These are phyloP conservation scores for Halocaridina rubra DNA, from an alignment of 2,888 invertebrate genomes.

Conservation along the genomic window DNA sequence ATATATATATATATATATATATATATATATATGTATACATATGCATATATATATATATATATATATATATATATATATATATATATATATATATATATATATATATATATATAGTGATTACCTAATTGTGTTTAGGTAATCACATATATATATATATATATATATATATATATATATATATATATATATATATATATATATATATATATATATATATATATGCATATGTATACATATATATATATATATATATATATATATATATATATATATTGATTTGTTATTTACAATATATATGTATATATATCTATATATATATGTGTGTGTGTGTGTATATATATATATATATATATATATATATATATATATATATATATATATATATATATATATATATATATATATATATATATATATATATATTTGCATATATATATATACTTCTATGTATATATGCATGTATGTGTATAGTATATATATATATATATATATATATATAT, in stretches of 20 bases:
- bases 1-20: slow-evolving; percentile 8
- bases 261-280: neutral
- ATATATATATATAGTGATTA: neutral
- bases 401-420: neutral
- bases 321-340: neutral
- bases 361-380: slow-evolving; percentile 14
- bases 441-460: neutral
- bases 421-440: neutral
- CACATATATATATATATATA: neutral
- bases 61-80: slow-evolving; percentile 8
- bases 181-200: neutral
- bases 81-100: slow-evolving; percentile 6
- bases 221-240: neutral
- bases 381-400: neutral
- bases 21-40: slow-evolving; percentile 3
- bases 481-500: slow-evolving; percentile 14
- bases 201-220: neutral
- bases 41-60: slow-evolving; percentile 1
- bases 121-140: neutral
- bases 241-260: neutral
- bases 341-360: slow-evolving; percentile 14
- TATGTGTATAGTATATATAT: neutral
- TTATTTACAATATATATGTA: neutral
- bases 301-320: neutral
- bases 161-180: neutral